Evolutionary conservation across 2,113 vertebrate genomes (phyloP).

Genomic region (Tragelaphus imberbis): DNA sequence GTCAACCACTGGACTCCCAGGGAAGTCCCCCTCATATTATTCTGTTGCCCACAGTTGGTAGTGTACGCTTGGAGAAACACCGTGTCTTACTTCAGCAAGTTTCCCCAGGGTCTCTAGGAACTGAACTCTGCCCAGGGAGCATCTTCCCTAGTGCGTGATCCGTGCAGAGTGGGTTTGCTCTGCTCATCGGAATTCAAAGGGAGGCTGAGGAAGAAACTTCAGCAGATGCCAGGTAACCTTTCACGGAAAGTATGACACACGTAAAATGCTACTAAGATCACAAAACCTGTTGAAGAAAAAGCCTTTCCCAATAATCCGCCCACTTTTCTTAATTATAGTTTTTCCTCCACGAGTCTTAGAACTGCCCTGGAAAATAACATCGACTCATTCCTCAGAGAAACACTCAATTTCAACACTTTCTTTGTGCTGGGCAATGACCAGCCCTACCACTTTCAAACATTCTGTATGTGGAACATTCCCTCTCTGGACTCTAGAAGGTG

Average conservation of each 20-base stretch:
- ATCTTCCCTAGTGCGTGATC: background rate
- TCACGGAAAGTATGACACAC: background rate
- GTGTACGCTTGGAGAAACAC: background rate
- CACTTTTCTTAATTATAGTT: constrained; percentile 20
- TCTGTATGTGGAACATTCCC: background rate
- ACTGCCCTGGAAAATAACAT: background rate
- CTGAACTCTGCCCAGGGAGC: background rate
- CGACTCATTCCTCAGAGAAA: background rate
- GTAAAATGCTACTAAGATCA: background rate
- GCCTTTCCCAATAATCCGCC: background rate
- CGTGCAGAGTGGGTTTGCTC: background rate
- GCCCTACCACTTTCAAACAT: background rate
- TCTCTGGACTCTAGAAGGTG: background rate
- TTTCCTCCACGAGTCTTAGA: background rate
- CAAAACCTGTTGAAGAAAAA: constrained; percentile 10
- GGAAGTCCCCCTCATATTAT: background rate
- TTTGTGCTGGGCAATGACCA: background rate
- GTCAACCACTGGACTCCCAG: background rate
- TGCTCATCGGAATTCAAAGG: background rate
- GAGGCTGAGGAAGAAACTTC: background rate
- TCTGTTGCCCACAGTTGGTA: background rate
- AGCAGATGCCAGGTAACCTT: background rate
- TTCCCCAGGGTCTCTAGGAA: background rate
- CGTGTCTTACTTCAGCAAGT: background rate
- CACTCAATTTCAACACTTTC: background rate